Evolutionary conservation across 2,797 vertebrate species (phyloP), one percentile per base, ranked within the genome.

Genomic region (Florisuga fusca): DNA sequence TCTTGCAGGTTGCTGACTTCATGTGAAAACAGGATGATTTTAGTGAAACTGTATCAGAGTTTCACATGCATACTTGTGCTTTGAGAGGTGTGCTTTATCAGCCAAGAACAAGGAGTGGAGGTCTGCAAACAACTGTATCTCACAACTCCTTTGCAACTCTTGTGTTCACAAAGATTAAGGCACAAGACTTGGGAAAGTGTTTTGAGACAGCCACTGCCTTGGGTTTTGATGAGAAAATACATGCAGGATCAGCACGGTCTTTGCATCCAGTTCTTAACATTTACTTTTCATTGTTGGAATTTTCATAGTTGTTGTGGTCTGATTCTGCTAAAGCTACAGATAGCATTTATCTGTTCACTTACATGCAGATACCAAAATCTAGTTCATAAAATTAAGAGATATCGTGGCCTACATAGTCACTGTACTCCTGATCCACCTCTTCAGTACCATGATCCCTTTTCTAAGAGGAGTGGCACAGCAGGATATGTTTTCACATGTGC

Each of bases 91-190:
- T 53, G 58, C 41, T 81, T 90, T 91, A 84, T 90, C 92, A 81
- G 41, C 23, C 20, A 43, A 34, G 54, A 72, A 16, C 50, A 62
- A 38, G 58, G 36, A 81, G 54, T 4, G 58, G 66, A 58, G n/a
- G 41, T 61, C 41, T 61, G n/a, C 7, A 12, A 85, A 43, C 75
- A 80, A 2, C 45, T 67, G n/a, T 67, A 9, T 63, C 41, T 89
- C 27, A 33, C 31, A 63, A 26, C 19, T 71, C 25, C 83, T 69
- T 83, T 53, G 67, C 75, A 82, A 33, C 45, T 57, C 45, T 36
- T 74, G 9, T 63, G 45, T 91, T 90, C 90, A 54, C 58, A 57
- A 63, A 91, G 62, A 84, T 91, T 86, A 88, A 78, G 68, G 33
- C 12, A 1, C 12, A 13, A 62, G 29, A 31, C 10, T 64, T 38